Conservation (phyloP, 1,140 invertebrate genomes). For the Chlorops oryzae region DNA sequence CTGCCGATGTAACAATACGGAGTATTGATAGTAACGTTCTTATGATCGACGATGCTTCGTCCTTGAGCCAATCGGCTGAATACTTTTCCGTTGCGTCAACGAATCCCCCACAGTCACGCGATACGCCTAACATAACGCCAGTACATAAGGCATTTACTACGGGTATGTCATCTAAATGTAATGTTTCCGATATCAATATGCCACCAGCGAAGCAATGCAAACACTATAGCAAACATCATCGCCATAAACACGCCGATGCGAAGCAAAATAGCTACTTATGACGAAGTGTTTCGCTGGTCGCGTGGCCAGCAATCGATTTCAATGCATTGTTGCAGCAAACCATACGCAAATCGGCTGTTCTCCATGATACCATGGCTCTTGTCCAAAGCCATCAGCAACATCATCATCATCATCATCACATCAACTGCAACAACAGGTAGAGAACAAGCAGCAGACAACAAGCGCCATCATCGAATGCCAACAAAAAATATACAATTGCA, state of each 20-base stretch:
- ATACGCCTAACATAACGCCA: not conserved
- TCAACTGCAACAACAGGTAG: not conserved
- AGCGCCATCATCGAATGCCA: not conserved
- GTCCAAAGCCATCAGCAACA: conserved; percentile 8
- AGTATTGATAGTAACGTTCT: conserved; percentile 20
- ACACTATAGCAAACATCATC: conserved; percentile 30
- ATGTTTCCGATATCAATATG: not conserved
- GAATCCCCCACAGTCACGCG: conserved; percentile 12
- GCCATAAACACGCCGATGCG: conserved; percentile 28
- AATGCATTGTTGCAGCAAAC: conserved; percentile 45
- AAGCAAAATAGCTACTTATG: conserved; percentile 40
- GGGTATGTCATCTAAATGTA: too few species aligned
- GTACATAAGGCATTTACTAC: not conserved
- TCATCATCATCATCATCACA: too few species aligned
- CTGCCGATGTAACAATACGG: conserved; percentile 32
- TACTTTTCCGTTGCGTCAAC: conserved; percentile 37
- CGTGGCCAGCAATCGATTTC: conserved; percentile 47
- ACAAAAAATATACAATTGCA: not conserved
- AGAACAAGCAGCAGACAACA: conserved; percentile 5
- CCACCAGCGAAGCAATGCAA: conserved; percentile 21
- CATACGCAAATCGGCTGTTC: conserved; percentile 36
- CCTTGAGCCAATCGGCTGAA: conserved; percentile 41
- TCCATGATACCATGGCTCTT: conserved; percentile 29
- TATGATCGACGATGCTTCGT: conserved; percentile 36
- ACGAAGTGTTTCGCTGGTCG: conserved; percentile 48